Conservation (phyloP, 2,797 vertebrate genomes). For the Passerculus sandwichensis region DNA sequence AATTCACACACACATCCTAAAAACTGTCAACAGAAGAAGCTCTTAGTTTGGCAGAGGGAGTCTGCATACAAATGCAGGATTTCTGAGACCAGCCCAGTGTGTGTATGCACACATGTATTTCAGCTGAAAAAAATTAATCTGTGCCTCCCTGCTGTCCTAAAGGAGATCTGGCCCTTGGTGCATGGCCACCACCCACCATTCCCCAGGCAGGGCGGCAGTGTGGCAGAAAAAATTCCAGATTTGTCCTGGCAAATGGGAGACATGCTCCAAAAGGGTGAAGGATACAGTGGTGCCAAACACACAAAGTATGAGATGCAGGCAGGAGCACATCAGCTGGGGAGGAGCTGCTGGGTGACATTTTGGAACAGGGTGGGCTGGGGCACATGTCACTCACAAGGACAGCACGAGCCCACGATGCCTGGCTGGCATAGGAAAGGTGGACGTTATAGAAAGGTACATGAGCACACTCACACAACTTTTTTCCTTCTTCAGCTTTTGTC, state of each 20-base stretch:
- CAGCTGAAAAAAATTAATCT: not conserved
- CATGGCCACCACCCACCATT: fast-evolving
- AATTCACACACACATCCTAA: not conserved
- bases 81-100: not conserved
- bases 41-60: slow-evolving; percentile 8
- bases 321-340: not conserved
- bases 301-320: fast-evolving
- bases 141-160: not conserved
- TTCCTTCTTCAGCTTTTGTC: not conserved
- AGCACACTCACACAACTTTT: not conserved
- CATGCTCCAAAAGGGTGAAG: not conserved
- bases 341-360: not conserved
- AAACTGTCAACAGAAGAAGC: not conserved
- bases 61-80: not conserved
- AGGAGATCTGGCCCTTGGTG: not conserved
- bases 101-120: fast-evolving
- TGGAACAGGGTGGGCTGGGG: not conserved
- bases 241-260: not conserved
- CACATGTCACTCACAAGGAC: not conserved
- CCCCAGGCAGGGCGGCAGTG: fast-evolving
- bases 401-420: fast-evolving
- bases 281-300: not conserved
- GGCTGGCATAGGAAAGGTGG: not conserved
- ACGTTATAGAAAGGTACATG: not conserved
- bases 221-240: not conserved